These are phyloP conservation scores for Uloborus diversus DNA, from an alignment of 1,140 invertebrate genomes.

Conservation along the genomic window DNA sequence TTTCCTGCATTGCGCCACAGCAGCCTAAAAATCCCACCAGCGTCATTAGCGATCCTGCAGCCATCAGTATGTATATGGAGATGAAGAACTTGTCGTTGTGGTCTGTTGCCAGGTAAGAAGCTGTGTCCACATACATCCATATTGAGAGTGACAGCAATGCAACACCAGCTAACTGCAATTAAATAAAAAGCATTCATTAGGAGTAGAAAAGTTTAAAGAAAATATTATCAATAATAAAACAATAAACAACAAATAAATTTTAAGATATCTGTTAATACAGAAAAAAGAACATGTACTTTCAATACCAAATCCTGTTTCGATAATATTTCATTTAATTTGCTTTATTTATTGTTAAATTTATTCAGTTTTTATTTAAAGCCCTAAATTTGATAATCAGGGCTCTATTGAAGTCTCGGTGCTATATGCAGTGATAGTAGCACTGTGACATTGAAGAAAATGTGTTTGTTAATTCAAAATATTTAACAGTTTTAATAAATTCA, in stretches of 20 bases:
- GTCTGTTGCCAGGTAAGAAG: conserved; percentile 76
- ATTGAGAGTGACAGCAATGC: conserved; percentile 73
- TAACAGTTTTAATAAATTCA: too few relatives aligned
- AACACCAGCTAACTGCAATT: conserved; percentile 77
- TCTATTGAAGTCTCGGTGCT: too few relatives aligned
- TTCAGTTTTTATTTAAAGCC: too few relatives aligned
- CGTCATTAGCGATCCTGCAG: conserved; percentile 81
- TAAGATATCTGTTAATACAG: background rate
- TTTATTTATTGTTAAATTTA: background rate
- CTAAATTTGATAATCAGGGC: too few relatives aligned
- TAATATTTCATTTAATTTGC: background rate
- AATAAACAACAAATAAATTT: background rate
- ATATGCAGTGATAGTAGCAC: too few relatives aligned
- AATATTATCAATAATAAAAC: background rate
- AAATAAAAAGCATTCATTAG: background rate
- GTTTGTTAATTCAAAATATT: too few relatives aligned
- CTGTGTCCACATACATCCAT: conserved; percentile 81
- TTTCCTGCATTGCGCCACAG: conserved; percentile 87
- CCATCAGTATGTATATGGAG: conserved; percentile 79
- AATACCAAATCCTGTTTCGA: background rate
- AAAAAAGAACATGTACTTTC: background rate
- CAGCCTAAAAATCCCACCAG: conserved; percentile 88
- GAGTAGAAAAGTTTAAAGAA: background rate
- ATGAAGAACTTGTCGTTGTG: conserved; percentile 76
- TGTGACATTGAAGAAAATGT: too few relatives aligned